Base-by-base conservation (phyloP, 2,797 vertebrate genomes). In the Loriculus beryllinus region DNA sequence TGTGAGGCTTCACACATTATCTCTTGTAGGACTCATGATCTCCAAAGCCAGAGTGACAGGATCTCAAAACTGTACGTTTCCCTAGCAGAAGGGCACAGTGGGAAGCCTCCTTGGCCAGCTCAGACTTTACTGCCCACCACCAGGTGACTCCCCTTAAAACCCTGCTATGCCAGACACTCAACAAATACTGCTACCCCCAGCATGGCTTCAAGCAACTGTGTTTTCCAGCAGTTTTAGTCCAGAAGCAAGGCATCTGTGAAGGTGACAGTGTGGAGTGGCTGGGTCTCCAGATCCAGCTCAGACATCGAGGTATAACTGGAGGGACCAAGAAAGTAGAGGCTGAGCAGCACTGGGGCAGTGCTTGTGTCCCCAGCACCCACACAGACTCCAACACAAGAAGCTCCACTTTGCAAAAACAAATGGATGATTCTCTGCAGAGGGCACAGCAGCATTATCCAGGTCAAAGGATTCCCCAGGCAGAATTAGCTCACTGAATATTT, bases 1-100 rank as follows among this genome's bases (percentile, higher is more conserved):
- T 1, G 0, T 25, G 20, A 72, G 45, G 42, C 39, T 20, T 13
- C 31, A 51, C 33, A 15, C 2, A 0, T 10, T 10, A 52, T 37
- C 33, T 63, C 56, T 79, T n/a, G 15, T 26, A 23, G 23, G 3
- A 4, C 10, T 68, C 14, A 3, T 4, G 10, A 56, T 65, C 48
- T 42, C 39, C 45, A 29, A 0, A 0, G 35, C 25, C 54, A 56
- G 33, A 56, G 33, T 10, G n/a, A 17, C 23, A 70, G 16, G 9
- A 63, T 62, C 43, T 59, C 51, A 39, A 39, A 70, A 10, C 18
- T 86, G 14, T 42, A 25, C 35, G 11, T 39, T 75, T 57, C 12
- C 56, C 48, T 31, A 42, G n/a, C 28, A 60, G 52, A 42, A 78
- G 22, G 14, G 21, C 37, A 49, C 43, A 64, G 28, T 0, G 1